Percentiles rank a stretch among this genome's conserved stretches.
These are phyloP conservation scores for Aphrophora alni DNA, from an alignment of 2,888 invertebrate genomes.

Conservation along the genomic window DNA sequence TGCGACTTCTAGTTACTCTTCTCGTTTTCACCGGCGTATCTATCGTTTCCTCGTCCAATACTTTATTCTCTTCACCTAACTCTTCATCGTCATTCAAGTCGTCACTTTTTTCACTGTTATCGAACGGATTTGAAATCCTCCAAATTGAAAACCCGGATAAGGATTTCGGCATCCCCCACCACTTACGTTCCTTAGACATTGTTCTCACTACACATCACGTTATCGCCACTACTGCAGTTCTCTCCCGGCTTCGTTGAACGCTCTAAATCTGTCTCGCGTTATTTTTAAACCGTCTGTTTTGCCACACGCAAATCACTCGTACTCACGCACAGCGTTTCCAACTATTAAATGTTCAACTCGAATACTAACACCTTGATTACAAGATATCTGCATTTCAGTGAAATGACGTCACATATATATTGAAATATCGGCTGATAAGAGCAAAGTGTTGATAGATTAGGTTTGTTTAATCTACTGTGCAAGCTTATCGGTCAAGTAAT, in stretches of 20 bases:
- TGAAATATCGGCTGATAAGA: no score
- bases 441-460: no score
- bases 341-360: no score
- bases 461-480: no score
- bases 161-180: slow-evolving; percentile 44
- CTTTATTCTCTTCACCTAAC: not conserved
- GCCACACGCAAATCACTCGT: not conserved
- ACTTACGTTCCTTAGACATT: slow-evolving; percentile 42
- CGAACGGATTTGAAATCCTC: slow-evolving; percentile 36
- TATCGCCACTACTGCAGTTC: not conserved
- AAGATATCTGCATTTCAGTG: no score
- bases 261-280: not conserved
- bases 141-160: slow-evolving; percentile 37
- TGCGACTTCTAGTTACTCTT: slow-evolving; percentile 31
- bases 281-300: not conserved
- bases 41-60: slow-evolving; percentile 31
- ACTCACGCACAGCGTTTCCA: no score
- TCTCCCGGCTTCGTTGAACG: not conserved
- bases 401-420: not conserved
- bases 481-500: no score
- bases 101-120: not conserved
- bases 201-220: not conserved
- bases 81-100: slow-evolving; percentile 9
- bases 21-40: slow-evolving; percentile 28
- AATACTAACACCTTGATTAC: no score